Conservation (phyloP, 2,113 vertebrate genomes). For the Hyaena hyaena region DNA sequence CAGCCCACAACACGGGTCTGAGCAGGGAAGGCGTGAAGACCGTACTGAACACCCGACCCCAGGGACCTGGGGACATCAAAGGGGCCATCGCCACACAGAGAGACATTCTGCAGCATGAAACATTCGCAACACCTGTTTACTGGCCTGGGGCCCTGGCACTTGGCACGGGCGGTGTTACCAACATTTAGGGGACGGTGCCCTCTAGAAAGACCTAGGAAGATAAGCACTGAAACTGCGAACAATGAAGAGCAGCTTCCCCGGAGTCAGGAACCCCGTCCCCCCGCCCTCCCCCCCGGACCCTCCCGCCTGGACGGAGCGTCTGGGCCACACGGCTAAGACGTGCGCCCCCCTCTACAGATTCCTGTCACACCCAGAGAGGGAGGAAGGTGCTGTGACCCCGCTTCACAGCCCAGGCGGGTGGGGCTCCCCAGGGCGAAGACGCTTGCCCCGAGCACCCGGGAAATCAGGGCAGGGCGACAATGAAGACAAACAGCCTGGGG, state of each 20-base stretch:
- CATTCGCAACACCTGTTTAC: not conserved
- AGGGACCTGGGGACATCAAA: not conserved
- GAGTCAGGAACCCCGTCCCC: no score
- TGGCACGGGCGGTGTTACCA: no score
- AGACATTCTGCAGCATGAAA: rapidly evolving
- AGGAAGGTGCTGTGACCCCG: not conserved
- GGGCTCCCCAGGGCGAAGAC: not conserved
- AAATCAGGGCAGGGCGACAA: not conserved
- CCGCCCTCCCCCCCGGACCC: no score
- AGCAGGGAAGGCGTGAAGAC: not conserved
- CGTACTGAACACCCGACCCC: not conserved
- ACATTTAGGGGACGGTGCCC: not conserved
- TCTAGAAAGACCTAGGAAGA: not conserved
- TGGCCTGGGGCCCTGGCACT: no score
- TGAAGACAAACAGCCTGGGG: not conserved
- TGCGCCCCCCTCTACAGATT: not conserved
- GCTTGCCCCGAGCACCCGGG: not conserved
- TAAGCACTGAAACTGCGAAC: not conserved
- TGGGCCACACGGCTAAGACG: not conserved
- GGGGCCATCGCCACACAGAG: not conserved
- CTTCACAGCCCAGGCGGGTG: not conserved
- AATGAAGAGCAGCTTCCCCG: not conserved
- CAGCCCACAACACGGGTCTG: rapidly evolving
- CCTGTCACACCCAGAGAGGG: not conserved
- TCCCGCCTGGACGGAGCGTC: not conserved